Conservation (phyloP, 1,140 invertebrate genomes). For the Melanaphis sacchari region DNA sequence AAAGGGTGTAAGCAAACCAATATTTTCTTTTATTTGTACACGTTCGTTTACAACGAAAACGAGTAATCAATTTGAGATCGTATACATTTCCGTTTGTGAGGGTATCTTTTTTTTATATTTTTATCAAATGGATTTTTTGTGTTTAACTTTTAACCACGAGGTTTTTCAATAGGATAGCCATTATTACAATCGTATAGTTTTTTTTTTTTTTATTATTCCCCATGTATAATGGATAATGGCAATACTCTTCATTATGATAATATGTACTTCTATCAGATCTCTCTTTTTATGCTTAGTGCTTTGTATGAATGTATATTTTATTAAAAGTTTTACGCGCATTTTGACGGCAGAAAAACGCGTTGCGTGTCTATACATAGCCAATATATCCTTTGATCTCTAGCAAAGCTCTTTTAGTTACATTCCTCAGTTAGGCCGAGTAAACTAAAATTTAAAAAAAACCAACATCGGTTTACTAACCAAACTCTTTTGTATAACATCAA, state of each 20-base stretch:
- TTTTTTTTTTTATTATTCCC: slow-evolving; percentile 48
- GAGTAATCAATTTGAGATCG: slow-evolving; percentile 43
- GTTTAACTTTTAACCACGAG: slow-evolving; percentile 52
- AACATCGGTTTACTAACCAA: slow-evolving; percentile 34
- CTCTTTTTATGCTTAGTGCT: background rate
- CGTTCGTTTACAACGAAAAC: slow-evolving; percentile 36
- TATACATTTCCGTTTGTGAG: slow-evolving; percentile 27
- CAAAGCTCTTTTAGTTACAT: slow-evolving; percentile 10
- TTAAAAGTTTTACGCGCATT: slow-evolving; percentile 54
- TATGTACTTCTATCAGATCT: slow-evolving; percentile 45
- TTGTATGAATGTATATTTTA: slow-evolving; percentile 54
- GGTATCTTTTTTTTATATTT: background rate
- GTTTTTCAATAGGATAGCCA: slow-evolving; percentile 1
- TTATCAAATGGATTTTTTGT: slow-evolving; percentile 44
- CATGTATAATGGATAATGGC: slow-evolving; percentile 45
- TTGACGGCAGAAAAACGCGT: slow-evolving; percentile 25
- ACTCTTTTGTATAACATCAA: slow-evolving; percentile 27
- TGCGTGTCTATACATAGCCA: background rate
- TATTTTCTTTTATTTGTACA: background rate
- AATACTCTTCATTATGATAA: slow-evolving; percentile 54
- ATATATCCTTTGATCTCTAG: slow-evolving; percentile 31
- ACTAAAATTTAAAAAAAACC: background rate
- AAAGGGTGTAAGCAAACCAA: background rate
- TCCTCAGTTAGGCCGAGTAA: background rate
- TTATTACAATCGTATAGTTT: slow-evolving; percentile 35